These are phyloP conservation scores for Xylota sylvarum DNA, from an alignment of 2,888 invertebrate genomes.

Conservation along the genomic window DNA sequence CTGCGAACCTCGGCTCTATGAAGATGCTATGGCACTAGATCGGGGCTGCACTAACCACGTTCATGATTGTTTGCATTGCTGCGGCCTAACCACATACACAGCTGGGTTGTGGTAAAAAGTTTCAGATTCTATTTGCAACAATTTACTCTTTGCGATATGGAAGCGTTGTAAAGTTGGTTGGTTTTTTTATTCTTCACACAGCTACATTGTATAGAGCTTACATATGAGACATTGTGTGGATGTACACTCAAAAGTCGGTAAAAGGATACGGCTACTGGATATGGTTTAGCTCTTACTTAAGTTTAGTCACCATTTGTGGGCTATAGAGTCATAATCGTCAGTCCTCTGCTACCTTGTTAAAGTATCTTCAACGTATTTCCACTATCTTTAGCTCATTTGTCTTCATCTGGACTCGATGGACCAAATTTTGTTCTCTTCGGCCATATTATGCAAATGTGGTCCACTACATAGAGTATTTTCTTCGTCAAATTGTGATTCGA, in stretches of 20 bases:
- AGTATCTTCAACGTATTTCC: too few relatives aligned
- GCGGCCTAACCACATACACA: slow-evolving; percentile 37
- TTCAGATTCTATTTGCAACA: slow-evolving; percentile 39
- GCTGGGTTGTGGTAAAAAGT: slow-evolving; percentile 47
- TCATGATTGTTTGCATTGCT: slow-evolving; percentile 53
- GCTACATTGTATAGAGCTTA: not conserved
- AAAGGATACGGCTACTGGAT: not conserved
- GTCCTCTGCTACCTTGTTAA: too few relatives aligned
- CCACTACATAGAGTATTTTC: too few relatives aligned
- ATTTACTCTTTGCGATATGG: not conserved
- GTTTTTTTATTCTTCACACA: not conserved
- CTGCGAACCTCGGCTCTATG: not conserved
- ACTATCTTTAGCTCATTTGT: too few relatives aligned
- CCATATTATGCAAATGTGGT: too few relatives aligned
- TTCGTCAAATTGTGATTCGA: too few relatives aligned
- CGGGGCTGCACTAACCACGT: slow-evolving; percentile 10
- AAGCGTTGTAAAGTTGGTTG: not conserved
- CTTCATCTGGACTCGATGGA: too few relatives aligned
- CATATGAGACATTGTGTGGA: not conserved
- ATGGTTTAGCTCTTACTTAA: not conserved
- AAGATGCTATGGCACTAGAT: slow-evolving; percentile 28
- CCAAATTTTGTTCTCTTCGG: too few relatives aligned
- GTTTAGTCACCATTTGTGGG: too few relatives aligned
- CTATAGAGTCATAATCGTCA: too few relatives aligned
- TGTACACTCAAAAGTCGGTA: not conserved